These are phyloP conservation scores for Cyrtonyx montezumae DNA, from an alignment of 2,113 vertebrate genomes.

Conservation along the genomic window DNA sequence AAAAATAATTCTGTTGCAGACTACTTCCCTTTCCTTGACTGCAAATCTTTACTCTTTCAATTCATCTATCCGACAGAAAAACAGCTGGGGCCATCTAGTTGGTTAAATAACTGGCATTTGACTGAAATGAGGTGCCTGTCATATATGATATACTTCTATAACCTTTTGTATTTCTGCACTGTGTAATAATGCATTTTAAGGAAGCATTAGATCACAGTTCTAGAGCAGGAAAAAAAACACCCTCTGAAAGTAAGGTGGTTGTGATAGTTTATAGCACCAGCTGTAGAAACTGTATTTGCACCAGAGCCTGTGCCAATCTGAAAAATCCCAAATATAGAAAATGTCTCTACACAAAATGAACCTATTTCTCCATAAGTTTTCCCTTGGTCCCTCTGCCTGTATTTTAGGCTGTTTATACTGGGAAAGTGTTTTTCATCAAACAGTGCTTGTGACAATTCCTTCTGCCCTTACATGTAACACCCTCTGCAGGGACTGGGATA, in stretches of 20 bases:
- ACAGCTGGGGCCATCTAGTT: background rate
- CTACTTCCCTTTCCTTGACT: background rate
- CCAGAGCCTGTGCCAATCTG: background rate
- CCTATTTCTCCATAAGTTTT: background rate
- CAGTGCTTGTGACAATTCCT: background rate
- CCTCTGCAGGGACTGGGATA: background rate
- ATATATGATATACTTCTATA: background rate
- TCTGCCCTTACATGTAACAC: background rate
- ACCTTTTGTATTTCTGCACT: background rate
- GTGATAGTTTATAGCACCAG: background rate
- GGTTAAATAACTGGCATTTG: background rate
- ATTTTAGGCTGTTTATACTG: background rate
- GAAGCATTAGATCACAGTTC: background rate
- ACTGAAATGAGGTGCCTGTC: background rate
- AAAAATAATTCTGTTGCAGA: background rate
- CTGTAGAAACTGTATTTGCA: background rate
- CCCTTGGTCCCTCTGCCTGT: background rate
- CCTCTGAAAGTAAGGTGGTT: background rate
- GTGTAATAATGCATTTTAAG: background rate
- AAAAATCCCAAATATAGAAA: background rate
- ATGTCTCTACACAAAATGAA: background rate
- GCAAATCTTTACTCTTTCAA: background rate
- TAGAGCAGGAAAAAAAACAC: background rate
- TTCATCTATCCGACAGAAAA: background rate
- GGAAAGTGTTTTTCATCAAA: background rate